Base-by-base conservation (phyloP, 2,797 vertebrate genomes). In the Anguilla megastoma region DNA sequence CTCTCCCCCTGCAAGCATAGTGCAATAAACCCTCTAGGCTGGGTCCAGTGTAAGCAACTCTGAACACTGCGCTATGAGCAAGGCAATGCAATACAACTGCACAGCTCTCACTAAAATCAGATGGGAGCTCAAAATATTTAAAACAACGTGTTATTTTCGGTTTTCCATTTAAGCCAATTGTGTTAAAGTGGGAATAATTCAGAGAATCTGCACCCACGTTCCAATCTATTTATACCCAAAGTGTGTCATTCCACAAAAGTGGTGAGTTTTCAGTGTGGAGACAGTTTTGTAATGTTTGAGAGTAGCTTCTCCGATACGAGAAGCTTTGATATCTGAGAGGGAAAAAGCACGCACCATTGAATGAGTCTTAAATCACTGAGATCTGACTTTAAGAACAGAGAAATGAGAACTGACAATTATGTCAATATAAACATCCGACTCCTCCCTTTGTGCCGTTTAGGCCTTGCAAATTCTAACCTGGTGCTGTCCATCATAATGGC, bases 31-130 rank as follows among this genome's bases (percentile, higher is more conserved):
- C 4, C 36, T 36, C 41, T 45, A 45, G 60, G 48, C 76, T 50
- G 56, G 24, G 27, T 33, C 86, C 86, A 66, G 74, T 50, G 27
- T 63, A 8, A 80, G 21, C 69, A 56, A 79, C 69, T 86, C 18
- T 60, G 52, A 14, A 82, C 54, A 79, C 33, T 5, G 74, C 86
- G 66, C 76, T 16, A 66, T 3, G 18, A 83, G 56, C 36, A 60
- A 27, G 7, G 41, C 41, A n/a, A 82, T 12, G 45, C 45, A 8
- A 33, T 50, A 50, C 45, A 45, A 82, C 5, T 21, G 3, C 45
- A 50, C 18, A 0, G 24, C 6, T 14, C 21, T 48, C 79, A 48
- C 45, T 9, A 50, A 82, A 48, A 82, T 50, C 45, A 45, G 36
- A 41, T 24, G 41, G 24, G 36, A 6, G 41, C 9, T 79, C 33